These are phyloP conservation scores for Galendromus occidentalis DNA, from an alignment of 1,140 invertebrate species.

Conservation along the genomic window DNA sequence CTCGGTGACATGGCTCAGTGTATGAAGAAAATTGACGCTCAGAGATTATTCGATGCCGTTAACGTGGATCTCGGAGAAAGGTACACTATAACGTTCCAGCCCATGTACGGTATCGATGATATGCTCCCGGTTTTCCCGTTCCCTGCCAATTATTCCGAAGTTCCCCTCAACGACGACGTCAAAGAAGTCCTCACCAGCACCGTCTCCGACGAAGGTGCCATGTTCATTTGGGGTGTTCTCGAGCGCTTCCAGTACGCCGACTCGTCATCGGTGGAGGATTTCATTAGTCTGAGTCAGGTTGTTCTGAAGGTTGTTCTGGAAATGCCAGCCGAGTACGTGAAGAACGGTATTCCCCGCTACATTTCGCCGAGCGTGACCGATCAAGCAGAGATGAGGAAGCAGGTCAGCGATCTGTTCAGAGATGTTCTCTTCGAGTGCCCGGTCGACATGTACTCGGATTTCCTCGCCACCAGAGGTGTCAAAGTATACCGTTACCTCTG, in stretches of 20 bases:
- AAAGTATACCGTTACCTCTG: constrained; percentile 6
- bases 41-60: constrained; percentile 1
- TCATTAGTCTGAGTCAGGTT: not conserved
- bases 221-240: not conserved
- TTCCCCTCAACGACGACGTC: not conserved
- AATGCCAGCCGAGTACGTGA: not conserved
- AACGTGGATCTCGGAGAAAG: not conserved
- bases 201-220: not conserved
- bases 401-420: not conserved
- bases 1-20: not conserved
- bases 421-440: constrained; percentile 4
- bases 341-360: not conserved
- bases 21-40: not conserved
- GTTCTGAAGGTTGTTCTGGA: constrained; percentile 1
- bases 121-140: not conserved
- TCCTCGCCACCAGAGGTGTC: not conserved
- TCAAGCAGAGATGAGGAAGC: not conserved
- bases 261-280: not conserved
- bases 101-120: not conserved
- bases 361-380: not conserved
- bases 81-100: constrained; percentile 1
- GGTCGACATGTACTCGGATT: not conserved
- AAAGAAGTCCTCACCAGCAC: constrained; percentile 1
- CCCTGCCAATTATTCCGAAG: not conserved
- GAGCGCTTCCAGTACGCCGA: not conserved